phyloP scores from a whole-genome alignment of 2,888 invertebrate species.

The Cosmia trapezina region DNA sequence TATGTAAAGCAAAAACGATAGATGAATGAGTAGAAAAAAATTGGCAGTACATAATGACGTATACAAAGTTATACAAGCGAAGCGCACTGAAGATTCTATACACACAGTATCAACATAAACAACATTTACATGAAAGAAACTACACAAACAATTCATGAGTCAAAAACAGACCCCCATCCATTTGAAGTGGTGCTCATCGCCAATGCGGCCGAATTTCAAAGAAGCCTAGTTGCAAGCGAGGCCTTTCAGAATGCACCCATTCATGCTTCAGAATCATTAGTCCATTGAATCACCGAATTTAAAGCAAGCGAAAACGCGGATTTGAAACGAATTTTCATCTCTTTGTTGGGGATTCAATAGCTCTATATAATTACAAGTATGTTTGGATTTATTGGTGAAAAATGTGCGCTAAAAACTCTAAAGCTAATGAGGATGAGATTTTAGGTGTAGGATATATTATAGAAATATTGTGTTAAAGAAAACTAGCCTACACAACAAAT shows the following conservation, averaged over 20 bases:
- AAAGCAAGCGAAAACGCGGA: conserved; percentile 74
- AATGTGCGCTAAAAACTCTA: conserved; percentile 32
- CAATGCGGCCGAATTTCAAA: conserved; percentile 72
- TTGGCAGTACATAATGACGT: not conserved
- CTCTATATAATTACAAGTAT: conserved; percentile 60
- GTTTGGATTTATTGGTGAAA: conserved; percentile 55
- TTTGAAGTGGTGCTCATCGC: conserved; percentile 67
- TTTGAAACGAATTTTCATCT: conserved; percentile 66
- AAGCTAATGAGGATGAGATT: conserved; percentile 23
- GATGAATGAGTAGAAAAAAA: not conserved
- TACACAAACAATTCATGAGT: conserved; percentile 61
- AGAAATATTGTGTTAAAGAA: not conserved
- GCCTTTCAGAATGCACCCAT: conserved; percentile 79
- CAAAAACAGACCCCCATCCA: conserved; percentile 66
- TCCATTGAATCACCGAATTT: conserved; percentile 87
- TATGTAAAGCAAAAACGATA: not conserved
- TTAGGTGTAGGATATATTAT: not conserved
- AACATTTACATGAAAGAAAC: conserved; percentile 63
- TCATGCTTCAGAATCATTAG: conserved; percentile 83
- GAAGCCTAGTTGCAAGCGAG: conserved; percentile 76
- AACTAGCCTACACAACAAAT: not conserved
- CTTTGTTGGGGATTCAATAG: conserved; percentile 66
- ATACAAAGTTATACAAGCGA: conserved; percentile 5
- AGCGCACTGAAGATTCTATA: conserved; percentile 42
- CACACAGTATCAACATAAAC: conserved; percentile 57